phyloP scores from a whole-genome alignment of 2,888 invertebrate genomes.

The Neria commutata region DNA sequence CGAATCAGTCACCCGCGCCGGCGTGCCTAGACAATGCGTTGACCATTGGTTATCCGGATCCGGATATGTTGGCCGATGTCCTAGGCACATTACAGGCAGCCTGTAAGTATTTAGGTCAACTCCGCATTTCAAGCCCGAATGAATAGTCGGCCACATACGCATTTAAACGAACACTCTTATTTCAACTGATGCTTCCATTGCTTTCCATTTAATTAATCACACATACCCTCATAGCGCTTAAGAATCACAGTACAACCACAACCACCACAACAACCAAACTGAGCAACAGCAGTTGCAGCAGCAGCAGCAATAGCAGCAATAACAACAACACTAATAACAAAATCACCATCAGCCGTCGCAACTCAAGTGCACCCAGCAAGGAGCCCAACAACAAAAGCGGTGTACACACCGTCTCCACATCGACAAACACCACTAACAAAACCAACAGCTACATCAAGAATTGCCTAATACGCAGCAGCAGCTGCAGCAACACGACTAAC shows the following conservation, averaged over 20 bases:
- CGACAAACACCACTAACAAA: slow-evolving; percentile 40
- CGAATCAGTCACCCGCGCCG: slow-evolving; percentile 32
- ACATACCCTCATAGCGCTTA: slow-evolving; percentile 47
- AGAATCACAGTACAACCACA: slow-evolving; percentile 35
- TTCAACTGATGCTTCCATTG: neutral
- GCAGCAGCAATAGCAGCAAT: slow-evolving; percentile 33
- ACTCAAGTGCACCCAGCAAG: slow-evolving; percentile 22
- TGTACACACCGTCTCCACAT: slow-evolving; percentile 37
- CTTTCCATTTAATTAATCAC: neutral
- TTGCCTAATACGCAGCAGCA: slow-evolving; percentile 55
- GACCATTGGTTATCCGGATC: slow-evolving; percentile 74
- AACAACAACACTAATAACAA: slow-evolving; percentile 27
- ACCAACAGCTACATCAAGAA: slow-evolving; percentile 54
- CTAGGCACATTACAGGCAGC: slow-evolving; percentile 70
- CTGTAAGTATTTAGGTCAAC: slow-evolving; percentile 53
- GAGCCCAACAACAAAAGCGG: slow-evolving; percentile 16
- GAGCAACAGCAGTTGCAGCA: slow-evolving; percentile 14
- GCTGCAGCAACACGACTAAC: slow-evolving; percentile 56
- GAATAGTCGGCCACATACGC: neutral
- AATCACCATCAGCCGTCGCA: slow-evolving; percentile 21
- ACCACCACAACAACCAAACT: slow-evolving; percentile 21
- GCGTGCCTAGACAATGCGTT: slow-evolving; percentile 67
- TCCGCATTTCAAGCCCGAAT: neutral
- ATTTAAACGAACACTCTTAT: neutral
- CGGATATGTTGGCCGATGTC: slow-evolving; percentile 75